Evolutionary conservation across 2,888 invertebrate genomes (phyloP).

Genomic region (Synanthedon myopaeformis): DNA sequence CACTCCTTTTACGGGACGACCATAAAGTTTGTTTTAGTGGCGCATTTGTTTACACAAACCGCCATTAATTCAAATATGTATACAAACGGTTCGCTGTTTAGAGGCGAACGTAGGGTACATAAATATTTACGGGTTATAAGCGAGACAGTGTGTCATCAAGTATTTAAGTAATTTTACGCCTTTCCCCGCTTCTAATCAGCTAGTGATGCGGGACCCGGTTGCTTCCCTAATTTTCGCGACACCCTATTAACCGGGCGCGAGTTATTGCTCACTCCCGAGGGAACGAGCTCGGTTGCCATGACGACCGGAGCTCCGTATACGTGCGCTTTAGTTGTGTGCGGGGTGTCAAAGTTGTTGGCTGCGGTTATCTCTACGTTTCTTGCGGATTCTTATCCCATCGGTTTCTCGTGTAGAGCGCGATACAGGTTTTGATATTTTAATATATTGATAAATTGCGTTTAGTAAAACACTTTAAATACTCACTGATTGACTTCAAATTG

Average conservation of each 20-base stretch:
- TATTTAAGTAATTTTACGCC: conserved; percentile 56
- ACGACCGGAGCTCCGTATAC: conserved; percentile 26
- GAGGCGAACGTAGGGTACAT: conserved; percentile 15
- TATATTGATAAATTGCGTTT: no score
- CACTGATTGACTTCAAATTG: no score
- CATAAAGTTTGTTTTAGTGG: conserved; percentile 46
- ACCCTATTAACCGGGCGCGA: conserved; percentile 55
- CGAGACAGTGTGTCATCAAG: conserved; percentile 32
- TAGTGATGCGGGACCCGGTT: conserved; percentile 36
- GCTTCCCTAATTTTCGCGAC: conserved; percentile 58
- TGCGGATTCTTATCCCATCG: conserved; percentile 39
- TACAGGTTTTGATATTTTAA: conserved; percentile 1
- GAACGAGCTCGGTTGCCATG: conserved; percentile 39
- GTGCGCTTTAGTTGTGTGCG: conserved; percentile 35
- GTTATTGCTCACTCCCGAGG: conserved; percentile 49
- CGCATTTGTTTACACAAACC: conserved; percentile 45
- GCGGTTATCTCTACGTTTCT: conserved; percentile 38
- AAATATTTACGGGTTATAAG: conserved; percentile 35
- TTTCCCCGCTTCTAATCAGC: conserved; percentile 49
- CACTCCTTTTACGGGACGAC: conserved; percentile 9
- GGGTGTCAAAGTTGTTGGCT: conserved; percentile 34
- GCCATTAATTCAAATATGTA: conserved; percentile 38
- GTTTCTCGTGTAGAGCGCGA: conserved; percentile 4
- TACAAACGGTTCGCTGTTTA: conserved; percentile 33
- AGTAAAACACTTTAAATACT: no score